Base-by-base conservation (phyloP, 2,888 invertebrate species). In the Seira sanloemensis region DNA sequence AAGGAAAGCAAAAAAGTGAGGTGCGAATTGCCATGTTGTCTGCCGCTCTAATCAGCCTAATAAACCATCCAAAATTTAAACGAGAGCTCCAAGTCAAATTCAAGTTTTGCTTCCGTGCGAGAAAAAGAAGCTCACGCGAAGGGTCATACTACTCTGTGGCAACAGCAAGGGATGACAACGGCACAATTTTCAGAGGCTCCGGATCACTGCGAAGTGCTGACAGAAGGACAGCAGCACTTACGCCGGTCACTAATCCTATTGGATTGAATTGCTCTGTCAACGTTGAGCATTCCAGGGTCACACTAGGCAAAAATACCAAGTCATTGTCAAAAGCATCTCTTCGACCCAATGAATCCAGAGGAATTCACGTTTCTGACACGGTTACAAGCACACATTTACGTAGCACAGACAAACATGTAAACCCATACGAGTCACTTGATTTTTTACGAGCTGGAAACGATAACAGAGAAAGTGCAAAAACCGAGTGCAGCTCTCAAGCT, bases 1-100 rank as follows among this genome's bases (percentile, higher is more conserved):
- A 94, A 90, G 93, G 93, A 50, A 94, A 94, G 90, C 93, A 93
- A 27, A 81, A 69, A 58, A 94, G 94, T n/a, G 96, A 96, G 91
- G 91, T 95, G 25, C 94, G 94, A 91, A 91, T 96, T 71, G 94
- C 95, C 0, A 92, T 93, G 78, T 93, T 95, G 74, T 94, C 95
- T 12, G 93, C 95, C 80, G 92, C 93, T 23, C 94, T 96, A 0
- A 94, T 96, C 85, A 93, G 93, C n/a, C 94, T 95, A 2, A 93
- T 95, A 58, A 95, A 94, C 0, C 96, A 96, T 92, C 96, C 96
- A 0, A 94, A 93, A 90, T 95, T 95, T 91, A 93, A 94, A 74
- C 92, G 92, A 86, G 95, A 95, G 90, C 91, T 94, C 25, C 91
- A 91, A 83, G 92, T 92, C 85, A 89, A 93, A n/a, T 84, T 84